Evolutionary conservation across 2,113 vertebrate species (phyloP).

Genomic region (Ceratotherium simum): DNA sequence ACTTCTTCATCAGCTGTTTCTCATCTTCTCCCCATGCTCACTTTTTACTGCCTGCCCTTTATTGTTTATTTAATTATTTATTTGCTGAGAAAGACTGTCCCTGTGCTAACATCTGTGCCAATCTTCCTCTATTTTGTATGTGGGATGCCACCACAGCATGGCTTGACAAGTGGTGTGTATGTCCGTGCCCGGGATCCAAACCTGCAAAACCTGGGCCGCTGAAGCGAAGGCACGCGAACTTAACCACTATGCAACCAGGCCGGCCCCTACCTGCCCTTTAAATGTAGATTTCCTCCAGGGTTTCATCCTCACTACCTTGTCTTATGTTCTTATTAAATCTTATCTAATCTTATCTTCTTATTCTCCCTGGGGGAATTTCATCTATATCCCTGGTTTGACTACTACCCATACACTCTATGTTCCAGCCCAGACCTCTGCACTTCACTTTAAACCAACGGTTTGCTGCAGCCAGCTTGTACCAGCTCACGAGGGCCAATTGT

Average conservation of each 20-base stretch:
- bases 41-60: slow-evolving; percentile 11
- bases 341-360: too few relatives aligned
- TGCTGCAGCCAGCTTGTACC: not conserved
- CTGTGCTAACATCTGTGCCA: too few relatives aligned
- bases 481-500: not conserved
- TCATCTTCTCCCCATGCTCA: not conserved
- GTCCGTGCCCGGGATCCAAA: too few relatives aligned
- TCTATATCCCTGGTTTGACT: not conserved
- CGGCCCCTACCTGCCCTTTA: not conserved
- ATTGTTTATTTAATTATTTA: too few relatives aligned
- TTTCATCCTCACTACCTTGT: not conserved
- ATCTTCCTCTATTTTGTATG: too few relatives aligned
- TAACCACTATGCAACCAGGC: too few relatives aligned
- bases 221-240: too few relatives aligned
- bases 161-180: too few relatives aligned
- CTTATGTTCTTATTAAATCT: not conserved
- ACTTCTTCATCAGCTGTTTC: not conserved
- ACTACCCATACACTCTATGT: not conserved
- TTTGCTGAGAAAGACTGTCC: too few relatives aligned
- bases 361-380: not conserved
- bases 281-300: not conserved
- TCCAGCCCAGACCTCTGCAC: not conserved
- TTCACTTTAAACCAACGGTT: not conserved
- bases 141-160: too few relatives aligned
- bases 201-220: too few relatives aligned